Conservation (phyloP, 2,888 invertebrate species). For the Spodoptera littoralis region DNA sequence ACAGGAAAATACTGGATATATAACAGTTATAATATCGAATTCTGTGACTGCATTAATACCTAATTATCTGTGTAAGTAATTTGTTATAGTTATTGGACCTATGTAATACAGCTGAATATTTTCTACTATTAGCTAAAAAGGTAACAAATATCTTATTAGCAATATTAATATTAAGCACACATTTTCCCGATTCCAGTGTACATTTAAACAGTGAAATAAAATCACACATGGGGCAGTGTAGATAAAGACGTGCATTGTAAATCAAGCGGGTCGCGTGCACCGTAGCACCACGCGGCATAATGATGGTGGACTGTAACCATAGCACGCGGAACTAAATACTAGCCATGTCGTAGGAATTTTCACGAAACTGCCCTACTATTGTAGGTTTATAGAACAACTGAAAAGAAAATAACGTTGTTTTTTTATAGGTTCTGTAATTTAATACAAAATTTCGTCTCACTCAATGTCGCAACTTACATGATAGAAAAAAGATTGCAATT, state of each 20-base stretch:
- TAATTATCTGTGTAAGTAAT: too few relatives aligned
- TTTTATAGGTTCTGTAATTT: slow-evolving; percentile 1
- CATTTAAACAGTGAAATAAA: too few relatives aligned
- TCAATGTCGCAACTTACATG: neutral
- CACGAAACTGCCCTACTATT: slow-evolving; percentile 11
- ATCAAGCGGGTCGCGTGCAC: slow-evolving; percentile 37
- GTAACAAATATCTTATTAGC: too few relatives aligned
- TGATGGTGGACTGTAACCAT: neutral
- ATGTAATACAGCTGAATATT: too few relatives aligned
- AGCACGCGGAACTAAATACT: slow-evolving; percentile 25
- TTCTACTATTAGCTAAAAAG: too few relatives aligned
- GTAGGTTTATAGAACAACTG: neutral
- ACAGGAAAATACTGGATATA: too few relatives aligned
- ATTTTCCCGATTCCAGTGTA: too few relatives aligned
- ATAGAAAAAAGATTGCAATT: slow-evolving; percentile 17
- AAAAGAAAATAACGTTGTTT: neutral
- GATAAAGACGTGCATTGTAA: slow-evolving; percentile 20
- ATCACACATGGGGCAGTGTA: neutral
- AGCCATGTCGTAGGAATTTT: slow-evolving; percentile 7
- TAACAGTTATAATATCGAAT: too few relatives aligned
- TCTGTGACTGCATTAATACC: too few relatives aligned
- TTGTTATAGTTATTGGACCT: too few relatives aligned
- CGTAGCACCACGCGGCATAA: slow-evolving; percentile 5
- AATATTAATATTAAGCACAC: too few relatives aligned
- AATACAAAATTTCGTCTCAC: too few relatives aligned